Conservation (phyloP, 1,140 invertebrate genomes). For the Drosophila athabasca region DNA sequence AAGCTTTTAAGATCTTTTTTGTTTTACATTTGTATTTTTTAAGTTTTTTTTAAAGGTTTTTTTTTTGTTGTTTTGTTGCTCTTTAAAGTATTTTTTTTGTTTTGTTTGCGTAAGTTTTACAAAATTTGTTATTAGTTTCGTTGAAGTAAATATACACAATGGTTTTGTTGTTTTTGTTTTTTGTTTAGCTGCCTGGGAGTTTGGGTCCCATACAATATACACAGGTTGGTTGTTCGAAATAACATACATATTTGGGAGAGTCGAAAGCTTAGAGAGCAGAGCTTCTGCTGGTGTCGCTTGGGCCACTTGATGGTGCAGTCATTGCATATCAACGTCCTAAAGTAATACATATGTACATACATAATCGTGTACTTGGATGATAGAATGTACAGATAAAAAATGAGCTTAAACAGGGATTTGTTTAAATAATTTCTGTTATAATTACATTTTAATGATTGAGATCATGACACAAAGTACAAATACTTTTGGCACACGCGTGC, state of each 20-base stretch:
- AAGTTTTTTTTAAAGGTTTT: constrained; percentile 37
- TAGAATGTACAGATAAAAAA: constrained; percentile 43
- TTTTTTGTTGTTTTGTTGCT: constrained; percentile 21
- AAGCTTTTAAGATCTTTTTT: constrained; percentile 57
- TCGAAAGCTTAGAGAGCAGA: constrained; percentile 7
- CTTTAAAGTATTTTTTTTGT: constrained; percentile 51
- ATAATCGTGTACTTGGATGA: constrained; percentile 34
- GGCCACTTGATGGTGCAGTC: no score
- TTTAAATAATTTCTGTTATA: constrained; percentile 77
- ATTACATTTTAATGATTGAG: constrained; percentile 76
- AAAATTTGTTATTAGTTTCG: constrained; percentile 50
- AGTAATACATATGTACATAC: neutral
- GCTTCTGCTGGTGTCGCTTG: no score
- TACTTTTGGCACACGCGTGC: constrained; percentile 76
- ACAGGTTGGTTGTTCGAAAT: constrained; percentile 55
- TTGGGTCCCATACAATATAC: constrained; percentile 47
- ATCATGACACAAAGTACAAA: constrained; percentile 75
- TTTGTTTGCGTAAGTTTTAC: constrained; percentile 53
- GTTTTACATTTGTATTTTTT: constrained; percentile 69
- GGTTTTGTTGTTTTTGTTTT: constrained; percentile 55
- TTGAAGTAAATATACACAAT: constrained; percentile 78
- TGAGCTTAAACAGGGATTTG: constrained; percentile 30
- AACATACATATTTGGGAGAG: neutral
- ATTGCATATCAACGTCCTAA: no score
- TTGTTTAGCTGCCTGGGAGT: constrained; percentile 47